Percentiles rank a stretch among this genome's conserved stretches.
Conservation (phyloP, 2,797 vertebrate species). For the Muscicapa comitata region DNA sequence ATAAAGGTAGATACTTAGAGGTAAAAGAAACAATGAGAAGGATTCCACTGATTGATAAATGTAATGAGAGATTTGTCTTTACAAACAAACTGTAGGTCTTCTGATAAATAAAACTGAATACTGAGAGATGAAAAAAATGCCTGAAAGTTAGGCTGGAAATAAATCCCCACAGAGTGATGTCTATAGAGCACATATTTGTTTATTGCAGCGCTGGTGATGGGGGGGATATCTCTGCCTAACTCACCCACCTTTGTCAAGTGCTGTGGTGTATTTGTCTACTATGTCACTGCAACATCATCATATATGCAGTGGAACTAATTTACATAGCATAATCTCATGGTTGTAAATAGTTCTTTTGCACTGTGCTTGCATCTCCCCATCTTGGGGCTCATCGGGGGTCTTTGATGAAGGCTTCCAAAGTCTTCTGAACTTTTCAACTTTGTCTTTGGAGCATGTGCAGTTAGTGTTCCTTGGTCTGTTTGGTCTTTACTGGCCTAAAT, state of each 20-base stretch:
- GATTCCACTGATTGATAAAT: neutral
- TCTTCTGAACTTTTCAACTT: neutral
- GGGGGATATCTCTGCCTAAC: neutral
- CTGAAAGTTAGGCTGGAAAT: neutral
- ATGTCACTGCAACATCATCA: neutral
- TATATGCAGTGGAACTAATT: neutral
- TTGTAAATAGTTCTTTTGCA: neutral
- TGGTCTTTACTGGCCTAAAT: neutral
- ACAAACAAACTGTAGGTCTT: neutral
- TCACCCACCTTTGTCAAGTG: neutral
- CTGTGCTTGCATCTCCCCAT: neutral
- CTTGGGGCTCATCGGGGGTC: rapidly evolving
- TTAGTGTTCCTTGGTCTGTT: neutral
- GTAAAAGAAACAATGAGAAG: neutral
- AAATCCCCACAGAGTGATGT: neutral
- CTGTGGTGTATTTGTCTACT: neutral
- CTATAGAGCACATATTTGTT: neutral
- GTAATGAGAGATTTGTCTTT: neutral
- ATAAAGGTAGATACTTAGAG: neutral
- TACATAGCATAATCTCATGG: neutral
- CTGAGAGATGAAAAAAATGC: neutral
- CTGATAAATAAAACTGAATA: neutral
- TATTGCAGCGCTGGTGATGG: neutral
- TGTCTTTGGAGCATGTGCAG: neutral
- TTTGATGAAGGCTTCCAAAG: neutral